A percentile compares a stretch with the other conserved stretches of the same genome.
Evolutionary conservation across 2,113 vertebrate genomes (phyloP).

Genomic region (Pedionomus torquatus): DNA sequence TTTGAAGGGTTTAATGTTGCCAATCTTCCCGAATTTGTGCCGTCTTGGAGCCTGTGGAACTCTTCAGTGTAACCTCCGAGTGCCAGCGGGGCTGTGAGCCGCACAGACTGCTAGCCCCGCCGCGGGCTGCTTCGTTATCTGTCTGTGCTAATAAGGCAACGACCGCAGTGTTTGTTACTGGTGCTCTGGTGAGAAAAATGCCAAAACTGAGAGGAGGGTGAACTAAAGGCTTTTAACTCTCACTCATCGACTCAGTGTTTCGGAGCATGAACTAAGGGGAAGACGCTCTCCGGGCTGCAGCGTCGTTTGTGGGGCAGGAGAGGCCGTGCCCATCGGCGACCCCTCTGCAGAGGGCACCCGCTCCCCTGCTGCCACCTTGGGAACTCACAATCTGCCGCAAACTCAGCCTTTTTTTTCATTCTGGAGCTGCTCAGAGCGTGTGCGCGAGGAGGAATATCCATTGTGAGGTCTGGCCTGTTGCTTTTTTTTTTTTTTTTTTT

Average conservation of each 20-base stretch:
- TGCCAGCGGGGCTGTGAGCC: background rate
- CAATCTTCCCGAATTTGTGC: background rate
- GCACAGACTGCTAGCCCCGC: background rate
- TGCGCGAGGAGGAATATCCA: background rate
- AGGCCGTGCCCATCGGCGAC: fast-evolving
- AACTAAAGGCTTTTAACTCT: background rate
- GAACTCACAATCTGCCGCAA: background rate
- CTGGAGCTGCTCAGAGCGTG: background rate
- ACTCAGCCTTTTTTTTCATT: background rate
- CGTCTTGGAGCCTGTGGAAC: conserved; percentile 28
- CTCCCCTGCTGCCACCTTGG: fast-evolving
- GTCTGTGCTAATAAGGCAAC: background rate
- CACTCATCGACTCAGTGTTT: background rate
- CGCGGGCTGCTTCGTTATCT: fast-evolving
- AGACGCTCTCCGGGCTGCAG: background rate
- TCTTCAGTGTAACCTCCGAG: background rate
- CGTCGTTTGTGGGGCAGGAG: background rate
- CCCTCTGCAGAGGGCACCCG: fast-evolving
- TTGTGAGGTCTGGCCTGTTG: background rate
- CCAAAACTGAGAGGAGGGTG: background rate
- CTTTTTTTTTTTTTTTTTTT: too few species aligned
- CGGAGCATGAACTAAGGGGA: background rate
- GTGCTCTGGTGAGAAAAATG: conserved; percentile 12
- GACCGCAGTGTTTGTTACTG: background rate
- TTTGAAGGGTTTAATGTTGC: background rate